A percentile compares a stretch with the other conserved stretches of the same genome.
These are phyloP conservation scores for Drosophila watanabei DNA, from an alignment of 1,140 invertebrate species.

Conservation along the genomic window DNA sequence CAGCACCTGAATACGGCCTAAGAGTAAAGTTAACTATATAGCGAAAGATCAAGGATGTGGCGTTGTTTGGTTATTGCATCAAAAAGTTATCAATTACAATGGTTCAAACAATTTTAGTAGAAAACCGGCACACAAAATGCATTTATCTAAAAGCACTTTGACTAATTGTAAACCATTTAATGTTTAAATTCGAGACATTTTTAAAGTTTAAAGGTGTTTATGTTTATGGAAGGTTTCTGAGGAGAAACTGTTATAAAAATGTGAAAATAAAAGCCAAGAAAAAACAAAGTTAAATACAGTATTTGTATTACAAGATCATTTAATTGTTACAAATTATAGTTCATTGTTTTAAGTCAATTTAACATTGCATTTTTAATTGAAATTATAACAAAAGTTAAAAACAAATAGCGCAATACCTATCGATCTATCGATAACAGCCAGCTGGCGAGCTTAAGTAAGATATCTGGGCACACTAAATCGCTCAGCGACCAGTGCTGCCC, in stretches of 20 bases:
- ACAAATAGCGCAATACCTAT: no score
- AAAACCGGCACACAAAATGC: constrained; percentile 43
- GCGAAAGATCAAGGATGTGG: neutral
- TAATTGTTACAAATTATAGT: neutral
- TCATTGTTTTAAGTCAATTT: no score
- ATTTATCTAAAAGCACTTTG: constrained; percentile 59
- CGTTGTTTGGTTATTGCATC: constrained; percentile 6
- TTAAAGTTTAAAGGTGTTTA: constrained; percentile 5
- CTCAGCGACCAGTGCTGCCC: no score
- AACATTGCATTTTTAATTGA: neutral
- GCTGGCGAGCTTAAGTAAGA: no score
- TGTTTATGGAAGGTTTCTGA: neutral
- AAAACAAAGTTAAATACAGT: no score
- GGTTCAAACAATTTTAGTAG: constrained; percentile 11
- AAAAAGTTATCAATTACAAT: constrained; percentile 15
- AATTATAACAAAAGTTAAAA: no score
- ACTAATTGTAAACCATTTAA: constrained; percentile 9
- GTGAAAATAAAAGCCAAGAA: constrained; percentile 10
- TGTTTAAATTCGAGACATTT: constrained; percentile 8
- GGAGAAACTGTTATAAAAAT: neutral
- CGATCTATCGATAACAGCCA: no score
- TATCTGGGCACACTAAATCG: no score
- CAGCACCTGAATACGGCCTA: constrained; percentile 66
- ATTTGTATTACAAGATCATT: no score
- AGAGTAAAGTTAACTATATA: neutral